phyloP scores from a whole-genome alignment of 2,888 invertebrate genomes.

The Drosophila flavopinicola region DNA sequence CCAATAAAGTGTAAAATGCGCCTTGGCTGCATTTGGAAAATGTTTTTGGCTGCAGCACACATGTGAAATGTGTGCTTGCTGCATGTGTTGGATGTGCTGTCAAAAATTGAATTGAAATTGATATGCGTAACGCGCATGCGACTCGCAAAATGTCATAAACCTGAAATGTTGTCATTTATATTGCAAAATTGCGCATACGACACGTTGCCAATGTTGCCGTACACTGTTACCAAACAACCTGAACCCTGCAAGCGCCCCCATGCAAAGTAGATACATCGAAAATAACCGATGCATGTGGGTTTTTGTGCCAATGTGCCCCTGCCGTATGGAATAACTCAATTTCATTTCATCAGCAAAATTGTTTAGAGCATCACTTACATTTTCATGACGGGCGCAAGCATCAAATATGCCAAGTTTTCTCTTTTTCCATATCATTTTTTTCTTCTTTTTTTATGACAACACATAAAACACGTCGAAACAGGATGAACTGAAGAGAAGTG shows the following conservation, averaged over 20 bases:
- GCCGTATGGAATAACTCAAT: conserved; percentile 68
- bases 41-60: conserved; percentile 22
- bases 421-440: neutral
- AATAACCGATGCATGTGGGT: conserved; percentile 4
- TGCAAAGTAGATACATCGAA: conserved; percentile 5
- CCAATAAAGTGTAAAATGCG: conserved; percentile 61
- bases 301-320: conserved; percentile 25
- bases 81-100: no score
- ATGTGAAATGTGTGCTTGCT: conserved; percentile 40
- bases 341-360: conserved; percentile 75
- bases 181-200: conserved; percentile 74
- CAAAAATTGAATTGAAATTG: conserved; percentile 77
- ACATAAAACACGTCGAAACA: conserved; percentile 56
- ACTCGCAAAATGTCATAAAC: conserved; percentile 61
- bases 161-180: conserved; percentile 70
- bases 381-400: conserved; percentile 66
- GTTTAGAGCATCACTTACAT: conserved; percentile 76
- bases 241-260: neutral
- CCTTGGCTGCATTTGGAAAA: conserved; percentile 42
- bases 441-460: conserved; percentile 43
- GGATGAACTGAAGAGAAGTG: conserved; percentile 21
- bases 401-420: conserved; percentile 68
- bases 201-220: conserved; percentile 48
- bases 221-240: conserved; percentile 24
- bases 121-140: conserved; percentile 65